phyloP scores from a whole-genome alignment of 2,888 invertebrate genomes.

The Dinocampus coccinellae region DNA sequence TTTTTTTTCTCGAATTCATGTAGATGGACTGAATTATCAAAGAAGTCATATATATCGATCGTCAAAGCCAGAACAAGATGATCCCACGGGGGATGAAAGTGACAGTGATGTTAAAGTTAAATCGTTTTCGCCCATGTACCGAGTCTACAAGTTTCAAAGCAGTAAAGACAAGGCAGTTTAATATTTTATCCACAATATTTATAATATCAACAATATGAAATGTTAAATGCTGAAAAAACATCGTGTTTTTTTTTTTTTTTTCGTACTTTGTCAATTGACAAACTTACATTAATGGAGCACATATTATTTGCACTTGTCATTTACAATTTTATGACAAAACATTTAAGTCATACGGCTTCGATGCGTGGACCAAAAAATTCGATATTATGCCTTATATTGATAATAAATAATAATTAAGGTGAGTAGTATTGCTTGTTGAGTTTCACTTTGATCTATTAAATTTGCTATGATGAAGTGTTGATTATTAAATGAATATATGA shows the following conservation, averaged over 20 bases:
- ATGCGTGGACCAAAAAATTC: no score
- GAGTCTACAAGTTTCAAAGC: conserved; percentile 57
- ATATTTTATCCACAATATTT: not conserved
- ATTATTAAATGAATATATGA: not conserved
- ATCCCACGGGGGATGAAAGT: conserved; percentile 59
- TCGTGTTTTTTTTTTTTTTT: not conserved
- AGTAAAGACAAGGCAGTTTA: not conserved
- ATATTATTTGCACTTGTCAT: no score
- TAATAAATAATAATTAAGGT: no score
- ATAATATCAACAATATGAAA: not conserved
- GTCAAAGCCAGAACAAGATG: conserved; percentile 61
- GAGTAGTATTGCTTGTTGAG: no score
- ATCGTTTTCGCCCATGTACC: conserved; percentile 59
- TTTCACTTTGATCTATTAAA: not conserved
- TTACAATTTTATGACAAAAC: no score
- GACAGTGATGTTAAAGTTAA: conserved; percentile 56
- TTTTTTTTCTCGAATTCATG: conserved; percentile 22
- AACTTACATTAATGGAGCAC: no score
- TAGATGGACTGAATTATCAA: conserved; percentile 51
- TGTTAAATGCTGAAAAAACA: not conserved
- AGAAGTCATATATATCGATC: conserved; percentile 61
- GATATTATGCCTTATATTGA: no score
- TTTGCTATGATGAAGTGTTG: not conserved
- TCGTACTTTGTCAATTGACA: not conserved
- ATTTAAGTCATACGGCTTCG: no score